Evolutionary conservation across 2,113 vertebrate genomes (phyloP), one percentile per base, ranked within the genome.

Genomic region (Cavia aperea): DNA sequence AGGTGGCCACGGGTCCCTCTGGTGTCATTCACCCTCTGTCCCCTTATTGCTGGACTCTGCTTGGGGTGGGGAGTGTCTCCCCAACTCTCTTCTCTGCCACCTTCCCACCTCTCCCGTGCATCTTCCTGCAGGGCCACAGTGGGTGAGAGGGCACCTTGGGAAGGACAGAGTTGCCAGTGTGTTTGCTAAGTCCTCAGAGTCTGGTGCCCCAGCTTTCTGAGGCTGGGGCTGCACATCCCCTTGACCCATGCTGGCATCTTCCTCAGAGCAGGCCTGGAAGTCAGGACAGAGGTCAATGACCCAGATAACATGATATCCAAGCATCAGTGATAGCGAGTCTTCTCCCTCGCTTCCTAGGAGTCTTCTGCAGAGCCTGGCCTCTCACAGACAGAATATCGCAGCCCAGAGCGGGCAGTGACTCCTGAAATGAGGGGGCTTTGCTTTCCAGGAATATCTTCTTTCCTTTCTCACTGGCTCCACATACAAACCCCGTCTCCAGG

Each of bases 281-380:
- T 56, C 73, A 63, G 31, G 13, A 18, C 7, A 39, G 43, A 66
- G 29, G 36, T 12, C 12, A 65, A 26, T 5, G 46, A 51, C n/a
- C 4, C 62, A 26, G 11, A 4, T 0, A 24, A 9, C 5, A 51
- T 24, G 15, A 56, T 1, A 4, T 66, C 81, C 21, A 0, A 4
- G 36, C 31, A 63, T 15, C 19, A 26, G 10, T 18, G 19, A 4
- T 11, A 33, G 83, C 31, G 39, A 19, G 15, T 16, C 10, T 14
- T 33, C 18, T 1, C 46, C n/a, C 23, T 19, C 2, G 46, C 3
- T 3, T 3, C 15, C 62, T 16, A 26, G 54, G 46, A 6, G 36
- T 18, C 23, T n/a, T 33, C 43, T 4, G 3, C 7, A 82, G 56
- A 90, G 11, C 33, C 14, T 23, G 51, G 19, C 16, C 51, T 46